These are phyloP conservation scores for Fragum fragum DNA, from an alignment of 2,888 invertebrate species.

Conservation along the genomic window DNA sequence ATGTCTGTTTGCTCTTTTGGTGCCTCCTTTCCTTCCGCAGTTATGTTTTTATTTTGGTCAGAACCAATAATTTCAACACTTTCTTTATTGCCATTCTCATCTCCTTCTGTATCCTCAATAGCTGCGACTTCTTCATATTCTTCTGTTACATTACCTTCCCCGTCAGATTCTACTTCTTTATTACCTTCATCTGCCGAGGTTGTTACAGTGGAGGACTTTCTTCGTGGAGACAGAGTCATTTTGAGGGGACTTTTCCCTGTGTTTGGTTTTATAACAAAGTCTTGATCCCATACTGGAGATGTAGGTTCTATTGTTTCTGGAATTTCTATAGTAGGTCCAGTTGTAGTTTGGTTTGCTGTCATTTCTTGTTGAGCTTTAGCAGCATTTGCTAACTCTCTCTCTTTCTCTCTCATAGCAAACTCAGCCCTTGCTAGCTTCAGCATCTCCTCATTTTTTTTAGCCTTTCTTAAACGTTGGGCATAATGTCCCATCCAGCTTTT, in stretches of 20 bases:
- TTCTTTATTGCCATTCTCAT: background rate
- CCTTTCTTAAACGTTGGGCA: conserved; percentile 42
- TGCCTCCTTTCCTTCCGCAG: background rate
- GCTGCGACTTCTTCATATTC: conserved; percentile 56
- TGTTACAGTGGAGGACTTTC: conserved; percentile 45
- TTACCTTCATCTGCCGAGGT: conserved; percentile 37
- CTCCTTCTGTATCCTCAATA: background rate
- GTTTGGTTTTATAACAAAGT: conserved; percentile 60
- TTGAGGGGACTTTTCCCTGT: conserved; percentile 56
- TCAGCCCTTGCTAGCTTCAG: conserved; percentile 40
- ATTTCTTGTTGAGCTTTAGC: conserved; percentile 32
- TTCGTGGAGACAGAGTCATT: conserved; percentile 63
- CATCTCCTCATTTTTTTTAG: conserved; percentile 42
- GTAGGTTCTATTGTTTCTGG: conserved; percentile 20
- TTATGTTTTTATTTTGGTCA: background rate
- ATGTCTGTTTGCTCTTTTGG: background rate
- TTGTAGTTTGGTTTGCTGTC: conserved; percentile 35
- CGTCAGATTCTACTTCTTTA: conserved; percentile 59
- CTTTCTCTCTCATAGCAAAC: conserved; percentile 2
- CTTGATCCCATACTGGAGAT: conserved; percentile 57
- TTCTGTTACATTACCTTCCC: conserved; percentile 45
- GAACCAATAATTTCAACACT: background rate
- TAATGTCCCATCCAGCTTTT: conserved; percentile 55
- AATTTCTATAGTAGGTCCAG: conserved; percentile 6
- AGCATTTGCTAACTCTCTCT: background rate